These are phyloP conservation scores for Ellobium chinense DNA, from an alignment of 2,888 invertebrate genomes.

Conservation along the genomic window DNA sequence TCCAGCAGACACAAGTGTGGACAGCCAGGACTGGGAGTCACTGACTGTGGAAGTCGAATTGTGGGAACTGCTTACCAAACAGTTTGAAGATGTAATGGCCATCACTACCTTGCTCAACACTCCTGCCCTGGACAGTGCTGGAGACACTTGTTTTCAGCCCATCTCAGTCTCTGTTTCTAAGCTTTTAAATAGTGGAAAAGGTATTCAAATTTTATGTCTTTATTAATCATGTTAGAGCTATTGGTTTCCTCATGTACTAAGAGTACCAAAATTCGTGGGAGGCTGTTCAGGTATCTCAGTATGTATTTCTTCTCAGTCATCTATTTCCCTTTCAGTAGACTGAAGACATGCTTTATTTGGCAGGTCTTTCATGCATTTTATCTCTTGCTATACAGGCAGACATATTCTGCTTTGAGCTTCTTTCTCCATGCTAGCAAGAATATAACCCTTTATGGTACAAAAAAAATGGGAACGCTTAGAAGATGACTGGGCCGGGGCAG, in stretches of 20 bases:
- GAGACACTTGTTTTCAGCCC: slow-evolving; percentile 48
- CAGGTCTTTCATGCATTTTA: too few species aligned
- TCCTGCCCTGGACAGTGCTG: slow-evolving; percentile 41
- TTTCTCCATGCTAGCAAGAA: too few species aligned
- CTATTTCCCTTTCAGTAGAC: not conserved
- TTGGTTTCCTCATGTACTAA: too few species aligned
- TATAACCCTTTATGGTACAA: too few species aligned
- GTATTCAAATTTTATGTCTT: slow-evolving; percentile 54
- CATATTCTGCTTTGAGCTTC: too few species aligned
- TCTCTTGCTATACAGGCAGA: too few species aligned
- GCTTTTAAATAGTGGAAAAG: slow-evolving; percentile 79
- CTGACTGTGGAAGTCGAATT: slow-evolving; percentile 90
- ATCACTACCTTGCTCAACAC: slow-evolving; percentile 71
- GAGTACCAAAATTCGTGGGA: too few species aligned
- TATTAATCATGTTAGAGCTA: too few species aligned
- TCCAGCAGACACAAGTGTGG: slow-evolving; percentile 24
- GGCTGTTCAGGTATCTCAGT: not conserved
- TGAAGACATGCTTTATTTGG: too few species aligned
- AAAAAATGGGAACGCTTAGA: too few species aligned
- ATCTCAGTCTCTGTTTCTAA: slow-evolving; percentile 74
- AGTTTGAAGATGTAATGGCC: slow-evolving; percentile 92
- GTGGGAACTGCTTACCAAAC: slow-evolving; percentile 92
- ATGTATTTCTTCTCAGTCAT: not conserved
- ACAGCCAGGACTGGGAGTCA: slow-evolving; percentile 86
- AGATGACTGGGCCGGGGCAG: too few species aligned